These are phyloP conservation scores for Notospermus geniculatus DNA, from an alignment of 1,140 invertebrate genomes.

Conservation along the genomic window DNA sequence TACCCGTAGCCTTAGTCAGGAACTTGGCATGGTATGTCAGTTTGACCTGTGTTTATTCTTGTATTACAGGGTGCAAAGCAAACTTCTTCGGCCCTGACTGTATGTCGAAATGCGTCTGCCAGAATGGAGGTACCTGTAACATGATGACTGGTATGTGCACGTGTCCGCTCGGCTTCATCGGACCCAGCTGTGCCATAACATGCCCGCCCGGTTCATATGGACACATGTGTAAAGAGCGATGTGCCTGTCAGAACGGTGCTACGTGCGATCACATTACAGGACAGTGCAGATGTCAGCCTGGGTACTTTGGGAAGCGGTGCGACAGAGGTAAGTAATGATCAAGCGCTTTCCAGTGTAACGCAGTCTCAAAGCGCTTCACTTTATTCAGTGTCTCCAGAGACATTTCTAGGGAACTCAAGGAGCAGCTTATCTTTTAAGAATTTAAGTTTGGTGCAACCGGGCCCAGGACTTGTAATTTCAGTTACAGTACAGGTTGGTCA, in stretches of 20 bases:
- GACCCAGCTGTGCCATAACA: slow-evolving; percentile 73
- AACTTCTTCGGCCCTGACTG: slow-evolving; percentile 78
- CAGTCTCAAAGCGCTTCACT: neutral
- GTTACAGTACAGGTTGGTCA: too few species aligned
- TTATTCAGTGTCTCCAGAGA: too few species aligned
- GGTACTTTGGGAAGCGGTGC: slow-evolving; percentile 36
- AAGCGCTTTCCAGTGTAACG: neutral
- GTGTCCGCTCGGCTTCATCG: slow-evolving; percentile 31
- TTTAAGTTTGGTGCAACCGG: too few species aligned
- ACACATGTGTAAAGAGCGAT: slow-evolving; percentile 64
- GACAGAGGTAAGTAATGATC: slow-evolving; percentile 8
- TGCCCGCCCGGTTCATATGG: slow-evolving; percentile 80
- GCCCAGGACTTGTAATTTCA: too few species aligned
- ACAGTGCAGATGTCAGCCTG: slow-evolving; percentile 75
- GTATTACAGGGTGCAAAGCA: slow-evolving; percentile 62
- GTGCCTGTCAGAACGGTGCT: slow-evolving; percentile 73
- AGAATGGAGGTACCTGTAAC: slow-evolving; percentile 83
- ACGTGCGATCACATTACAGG: slow-evolving; percentile 78
- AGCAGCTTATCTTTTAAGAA: too few species aligned
- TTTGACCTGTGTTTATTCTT: slow-evolving; percentile 85
- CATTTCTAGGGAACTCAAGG: too few species aligned
- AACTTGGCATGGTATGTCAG: slow-evolving; percentile 63
- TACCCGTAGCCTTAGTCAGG: slow-evolving; percentile 10
- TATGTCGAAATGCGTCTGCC: slow-evolving; percentile 75
- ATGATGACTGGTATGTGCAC: slow-evolving; percentile 72